Conservation (phyloP, 2,797 vertebrate genomes). For the Danio choprae region DNA sequence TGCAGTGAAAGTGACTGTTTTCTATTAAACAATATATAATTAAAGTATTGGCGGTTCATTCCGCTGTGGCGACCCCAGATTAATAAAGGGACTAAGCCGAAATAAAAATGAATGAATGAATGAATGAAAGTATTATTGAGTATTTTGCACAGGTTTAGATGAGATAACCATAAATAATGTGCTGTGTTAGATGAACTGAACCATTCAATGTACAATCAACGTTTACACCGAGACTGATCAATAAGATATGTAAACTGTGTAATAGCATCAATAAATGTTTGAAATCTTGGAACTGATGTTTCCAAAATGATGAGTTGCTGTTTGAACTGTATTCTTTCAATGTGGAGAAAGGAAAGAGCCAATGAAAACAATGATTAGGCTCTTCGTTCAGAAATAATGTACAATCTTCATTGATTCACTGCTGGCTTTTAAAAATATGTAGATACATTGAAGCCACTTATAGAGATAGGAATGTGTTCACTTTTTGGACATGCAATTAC, state of each 20-base stretch:
- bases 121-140: too few species aligned
- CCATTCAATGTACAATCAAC: not conserved
- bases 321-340: conserved; percentile 2
- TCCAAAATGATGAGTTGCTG: not conserved
- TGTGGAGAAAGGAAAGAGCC: not conserved
- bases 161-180: not conserved
- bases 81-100: too few species aligned
- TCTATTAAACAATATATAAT: too few species aligned
- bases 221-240: not conserved
- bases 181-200: not conserved
- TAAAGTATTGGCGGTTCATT: too few species aligned
- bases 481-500: too few species aligned
- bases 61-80: too few species aligned
- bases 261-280: conserved; percentile 18
- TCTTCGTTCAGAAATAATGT: not conserved
- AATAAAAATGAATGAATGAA: too few species aligned
- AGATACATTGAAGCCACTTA: not conserved
- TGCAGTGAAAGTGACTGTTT: too few species aligned
- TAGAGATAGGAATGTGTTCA: not conserved
- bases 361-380: not conserved
- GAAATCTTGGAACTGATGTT: not conserved
- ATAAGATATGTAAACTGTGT: not conserved
- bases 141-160: too few species aligned
- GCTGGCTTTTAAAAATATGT: not conserved
- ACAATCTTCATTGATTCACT: not conserved